Base-by-base conservation (phyloP, 2,113 vertebrate genomes). In the Aspiorhynchus laticeps region DNA sequence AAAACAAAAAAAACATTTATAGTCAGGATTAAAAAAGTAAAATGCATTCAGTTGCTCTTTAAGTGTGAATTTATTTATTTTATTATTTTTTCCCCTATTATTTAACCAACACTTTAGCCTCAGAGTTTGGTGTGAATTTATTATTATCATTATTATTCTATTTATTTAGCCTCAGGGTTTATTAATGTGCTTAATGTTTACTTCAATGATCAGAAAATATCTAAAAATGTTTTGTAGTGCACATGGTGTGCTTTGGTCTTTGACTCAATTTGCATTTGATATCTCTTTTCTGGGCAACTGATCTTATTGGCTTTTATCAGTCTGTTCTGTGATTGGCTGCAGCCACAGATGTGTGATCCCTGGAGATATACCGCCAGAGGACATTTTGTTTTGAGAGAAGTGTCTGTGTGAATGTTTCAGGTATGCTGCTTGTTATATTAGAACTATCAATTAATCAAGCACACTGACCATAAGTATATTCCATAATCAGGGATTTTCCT, bases 271-370 rank as follows among this genome's bases (percentile, higher is more conserved):
- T 21, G 76, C 26, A 33, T 82, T 82, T 67, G 59, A 82, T 81
- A 26, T 65, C 24, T 46, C 24, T 63, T 3, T 61, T 80, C 7
- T 67, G n/a, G 80, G n/a, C 59, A 11, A 41, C 36, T 41, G 33
- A 41, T 80, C 53, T 80, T 63, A 19, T 65, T 19, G 38, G 28
- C 51, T 59, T 80, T 80, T 80, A 76, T 76, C 46, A 33, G 48
- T 63, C 38, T 82, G 59, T 67, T 46, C 59, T 67, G 4, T 82
- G 38, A 82, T 67, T 82, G 80, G 80, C 59, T 82, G n/a, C 36
- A 43, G 80, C 59, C 59, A 59, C 80, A 81, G 79, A 81, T 81
- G 80, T 46, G 59, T 31, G 80, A 65, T 81, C 59, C 80, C 80
- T 82, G 59, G 80, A 82, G 80, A 82, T 82, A 43, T 65, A 82